Percentiles rank a stretch among this genome's conserved stretches.
Conservation (phyloP, 92 coral and sea anemone species). For the Heliopora coerulea region DNA sequence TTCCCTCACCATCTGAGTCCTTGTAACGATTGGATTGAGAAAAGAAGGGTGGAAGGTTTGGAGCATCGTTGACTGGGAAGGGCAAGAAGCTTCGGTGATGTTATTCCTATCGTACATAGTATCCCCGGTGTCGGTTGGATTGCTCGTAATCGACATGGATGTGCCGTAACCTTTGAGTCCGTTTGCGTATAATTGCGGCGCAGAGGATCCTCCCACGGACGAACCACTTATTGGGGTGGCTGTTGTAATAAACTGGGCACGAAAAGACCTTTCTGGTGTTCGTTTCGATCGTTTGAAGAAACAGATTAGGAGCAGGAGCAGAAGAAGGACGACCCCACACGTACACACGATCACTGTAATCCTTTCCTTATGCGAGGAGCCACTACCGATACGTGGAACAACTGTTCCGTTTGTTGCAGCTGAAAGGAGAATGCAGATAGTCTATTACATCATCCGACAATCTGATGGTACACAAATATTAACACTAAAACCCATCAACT, state of each 20-base stretch:
- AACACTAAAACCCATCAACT: no score
- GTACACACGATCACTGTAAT: conserved; percentile 23
- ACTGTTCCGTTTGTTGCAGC: neutral
- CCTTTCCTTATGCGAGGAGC: conserved; percentile 2
- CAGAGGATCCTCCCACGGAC: conserved; percentile 60
- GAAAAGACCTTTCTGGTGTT: conserved; percentile 58
- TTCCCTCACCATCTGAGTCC: no score
- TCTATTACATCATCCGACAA: no score
- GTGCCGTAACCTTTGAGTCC: conserved; percentile 51
- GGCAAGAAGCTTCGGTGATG: no score
- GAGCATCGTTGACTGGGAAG: no score
- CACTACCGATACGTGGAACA: neutral
- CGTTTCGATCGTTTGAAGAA: conserved; percentile 79
- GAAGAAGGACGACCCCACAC: conserved; percentile 18
- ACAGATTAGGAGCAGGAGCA: conserved; percentile 65
- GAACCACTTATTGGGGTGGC: conserved; percentile 58
- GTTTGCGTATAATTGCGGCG: conserved; percentile 51
- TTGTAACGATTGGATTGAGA: no score
- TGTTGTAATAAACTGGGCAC: conserved; percentile 67
- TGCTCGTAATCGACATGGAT: conserved; percentile 56
- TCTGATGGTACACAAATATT: no score
- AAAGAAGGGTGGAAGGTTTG: no score
- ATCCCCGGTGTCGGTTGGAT: conserved; percentile 73
- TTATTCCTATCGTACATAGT: conserved; percentile 87
- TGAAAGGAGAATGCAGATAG: no score